Evolutionary conservation across 2,888 invertebrate species (phyloP), one percentile per base, ranked within the genome.

Genomic region (Lapara coniferarum): DNA sequence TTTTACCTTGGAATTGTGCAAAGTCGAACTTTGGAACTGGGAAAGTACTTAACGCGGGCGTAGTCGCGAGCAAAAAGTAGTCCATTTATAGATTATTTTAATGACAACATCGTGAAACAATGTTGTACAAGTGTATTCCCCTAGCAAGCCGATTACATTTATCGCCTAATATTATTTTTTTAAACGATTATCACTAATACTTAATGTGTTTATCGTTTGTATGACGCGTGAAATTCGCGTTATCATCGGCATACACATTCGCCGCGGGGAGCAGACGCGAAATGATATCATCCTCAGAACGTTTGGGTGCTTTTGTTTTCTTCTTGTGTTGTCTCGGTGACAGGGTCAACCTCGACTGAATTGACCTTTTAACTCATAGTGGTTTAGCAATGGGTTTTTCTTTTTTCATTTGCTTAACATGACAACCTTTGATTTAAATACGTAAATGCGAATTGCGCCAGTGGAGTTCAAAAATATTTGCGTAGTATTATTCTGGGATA

Each of bases 101-200:
- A 19, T 49, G 63, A 63, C 63, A 10, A 46, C 46, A 46, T 44
- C 59, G 12, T 19, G 19, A 44, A 63, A 63, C 59, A 63, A 46
- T 46, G 57, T 63, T 19, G 46, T 16, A 16, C 46, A 49, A 63
- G 19, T 49, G 46, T 46, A 55, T 55, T 19, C 19, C 49, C 49
- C 49, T 46, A 19, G 46, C 37, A 44, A 59, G 16, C 7, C 49
- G 63, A 63, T 19, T 63, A 49, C 49, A 63, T 63, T 63, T 63
- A 63, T 63, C 46, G 49, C 16, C 19, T 13, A 63, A 63, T 19
- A 46, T 46, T 63, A 19, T 63, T 63, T 46, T 49, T 19, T 25
- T 2, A 49, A 63, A 63, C 49, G 63, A 63, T 63, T 63, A 63
- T 63, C 63, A 25, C 63, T 49, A 63, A 63, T 49, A 55, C 10